These are phyloP conservation scores for Eumeta japonica DNA, from an alignment of 1,140 invertebrate species.

Conservation along the genomic window DNA sequence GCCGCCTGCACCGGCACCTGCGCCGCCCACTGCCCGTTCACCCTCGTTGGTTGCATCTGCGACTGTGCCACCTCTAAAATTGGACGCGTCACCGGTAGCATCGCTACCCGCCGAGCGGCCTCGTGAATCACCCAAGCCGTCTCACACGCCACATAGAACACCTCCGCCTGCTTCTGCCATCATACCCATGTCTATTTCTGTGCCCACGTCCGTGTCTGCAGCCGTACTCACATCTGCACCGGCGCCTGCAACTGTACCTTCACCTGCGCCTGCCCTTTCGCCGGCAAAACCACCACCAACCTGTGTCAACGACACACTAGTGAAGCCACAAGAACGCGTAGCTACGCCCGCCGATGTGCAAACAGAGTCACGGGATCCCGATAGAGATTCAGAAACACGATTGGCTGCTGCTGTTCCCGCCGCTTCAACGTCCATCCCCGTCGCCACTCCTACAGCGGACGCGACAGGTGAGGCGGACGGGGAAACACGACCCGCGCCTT, in stretches of 20 bases:
- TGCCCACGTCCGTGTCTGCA: not conserved
- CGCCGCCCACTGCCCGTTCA: slow-evolving; percentile 8
- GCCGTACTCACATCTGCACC: not conserved
- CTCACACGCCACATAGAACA: not conserved
- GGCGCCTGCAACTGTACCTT: not conserved
- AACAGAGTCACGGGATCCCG: not conserved
- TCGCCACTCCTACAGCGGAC: slow-evolving; percentile 1
- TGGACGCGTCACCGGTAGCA: not conserved
- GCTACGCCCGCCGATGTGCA: no score
- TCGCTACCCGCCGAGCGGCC: slow-evolving; percentile 10
- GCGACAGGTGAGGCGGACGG: slow-evolving; percentile 5
- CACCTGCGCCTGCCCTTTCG: not conserved
- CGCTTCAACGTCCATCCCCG: slow-evolving; percentile 6
- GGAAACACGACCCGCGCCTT: no score
- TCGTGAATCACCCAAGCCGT: not conserved
- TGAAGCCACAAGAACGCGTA: no score
- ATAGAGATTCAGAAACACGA: no score
- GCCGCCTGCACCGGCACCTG: slow-evolving; percentile 10
- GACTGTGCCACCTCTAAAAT: not conserved
- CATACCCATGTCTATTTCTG: not conserved
- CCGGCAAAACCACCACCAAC: no score
- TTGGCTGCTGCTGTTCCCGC: slow-evolving; percentile 1
- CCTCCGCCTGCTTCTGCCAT: not conserved
- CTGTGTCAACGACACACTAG: no score
- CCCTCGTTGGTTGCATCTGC: slow-evolving; percentile 8